These are phyloP conservation scores for Pelmatolapia mariae DNA, from an alignment of 2,113 vertebrate species.

Conservation along the genomic window DNA sequence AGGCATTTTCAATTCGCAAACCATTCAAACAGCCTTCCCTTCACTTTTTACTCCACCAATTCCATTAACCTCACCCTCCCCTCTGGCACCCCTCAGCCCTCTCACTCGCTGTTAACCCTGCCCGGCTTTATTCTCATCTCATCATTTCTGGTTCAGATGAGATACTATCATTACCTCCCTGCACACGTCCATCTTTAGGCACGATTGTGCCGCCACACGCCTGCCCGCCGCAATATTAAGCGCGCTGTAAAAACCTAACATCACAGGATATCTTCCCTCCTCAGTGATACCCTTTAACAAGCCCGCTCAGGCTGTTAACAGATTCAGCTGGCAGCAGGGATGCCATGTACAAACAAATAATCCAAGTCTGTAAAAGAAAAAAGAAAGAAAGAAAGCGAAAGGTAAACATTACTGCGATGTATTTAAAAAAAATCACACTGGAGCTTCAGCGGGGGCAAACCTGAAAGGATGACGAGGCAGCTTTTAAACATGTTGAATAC, in stretches of 20 bases:
- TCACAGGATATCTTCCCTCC: not conserved
- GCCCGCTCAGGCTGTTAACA: not conserved
- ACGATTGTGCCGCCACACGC: not conserved
- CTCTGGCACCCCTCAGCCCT: constrained; percentile 33
- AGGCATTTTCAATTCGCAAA: constrained; percentile 74
- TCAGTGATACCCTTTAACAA: constrained; percentile 36
- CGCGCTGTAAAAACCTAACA: constrained; percentile 19
- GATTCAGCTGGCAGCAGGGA: constrained; percentile 27
- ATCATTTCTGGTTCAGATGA: constrained; percentile 51
- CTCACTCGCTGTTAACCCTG: constrained; percentile 43
- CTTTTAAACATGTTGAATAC: constrained; percentile 31
- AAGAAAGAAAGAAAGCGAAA: constrained; percentile 2
- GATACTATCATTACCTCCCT: constrained; percentile 23
- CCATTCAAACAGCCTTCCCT: constrained; percentile 54
- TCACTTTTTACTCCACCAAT: constrained; percentile 49
- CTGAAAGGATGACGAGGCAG: constrained; percentile 32
- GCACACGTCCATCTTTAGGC: not conserved
- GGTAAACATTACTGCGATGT: constrained; percentile 23
- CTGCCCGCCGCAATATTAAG: not conserved
- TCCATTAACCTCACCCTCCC: constrained; percentile 69
- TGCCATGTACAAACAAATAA: constrained; percentile 33
- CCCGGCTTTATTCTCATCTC: constrained; percentile 28
- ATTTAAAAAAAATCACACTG: not conserved
- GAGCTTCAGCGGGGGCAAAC: not conserved
- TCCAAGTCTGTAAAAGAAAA: constrained; percentile 16